These are phyloP conservation scores for Chaetura pelagica DNA, from an alignment of 2,113 vertebrate species.

Conservation along the genomic window DNA sequence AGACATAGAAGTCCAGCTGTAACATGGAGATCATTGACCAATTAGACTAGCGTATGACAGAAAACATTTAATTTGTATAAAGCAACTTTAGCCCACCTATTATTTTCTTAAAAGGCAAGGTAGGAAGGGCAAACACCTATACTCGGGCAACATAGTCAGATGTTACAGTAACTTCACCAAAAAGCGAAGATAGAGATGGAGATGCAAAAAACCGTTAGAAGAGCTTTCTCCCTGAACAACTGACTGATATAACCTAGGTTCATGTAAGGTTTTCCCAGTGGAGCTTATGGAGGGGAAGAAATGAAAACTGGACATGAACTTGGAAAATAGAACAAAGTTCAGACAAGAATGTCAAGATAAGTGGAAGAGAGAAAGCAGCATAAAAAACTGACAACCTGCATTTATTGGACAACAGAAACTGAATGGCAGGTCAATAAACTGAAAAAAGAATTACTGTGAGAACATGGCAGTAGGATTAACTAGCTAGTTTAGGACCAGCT, in stretches of 20 bases:
- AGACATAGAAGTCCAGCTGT: background rate
- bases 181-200: background rate
- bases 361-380: background rate
- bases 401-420: background rate
- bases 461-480: slow-evolving; percentile 44
- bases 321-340: background rate
- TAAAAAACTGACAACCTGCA: background rate
- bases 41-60: background rate
- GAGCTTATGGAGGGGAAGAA: background rate
- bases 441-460: background rate
- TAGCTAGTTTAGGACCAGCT: background rate
- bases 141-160: background rate
- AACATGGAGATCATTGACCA: fast-evolving
- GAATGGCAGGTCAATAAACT: slow-evolving; percentile 30
- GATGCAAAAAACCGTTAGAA: background rate
- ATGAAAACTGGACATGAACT: background rate
- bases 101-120: background rate
- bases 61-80: background rate
- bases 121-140: background rate
- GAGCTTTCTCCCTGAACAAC: background rate
- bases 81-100: background rate
- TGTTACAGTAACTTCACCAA: background rate
- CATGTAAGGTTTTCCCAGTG: background rate
- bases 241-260: background rate
- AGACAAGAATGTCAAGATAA: background rate